Conservation (phyloP, 2,797 vertebrate genomes). For the Manis javanica region DNA sequence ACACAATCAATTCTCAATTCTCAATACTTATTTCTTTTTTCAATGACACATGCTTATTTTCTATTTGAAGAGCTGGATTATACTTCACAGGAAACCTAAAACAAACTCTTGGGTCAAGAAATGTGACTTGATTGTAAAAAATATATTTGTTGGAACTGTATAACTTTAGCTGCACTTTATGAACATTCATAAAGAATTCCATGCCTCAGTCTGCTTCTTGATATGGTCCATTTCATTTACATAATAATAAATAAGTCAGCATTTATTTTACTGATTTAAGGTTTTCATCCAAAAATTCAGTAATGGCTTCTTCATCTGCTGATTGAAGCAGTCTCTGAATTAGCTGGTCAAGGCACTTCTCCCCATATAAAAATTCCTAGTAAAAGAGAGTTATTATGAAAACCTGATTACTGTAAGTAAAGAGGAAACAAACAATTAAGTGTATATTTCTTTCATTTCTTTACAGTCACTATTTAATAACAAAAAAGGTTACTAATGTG, state of each 20-base stretch:
- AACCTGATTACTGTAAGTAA: slow-evolving; percentile 27
- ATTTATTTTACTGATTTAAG: slow-evolving; percentile 78
- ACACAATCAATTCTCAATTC: not conserved
- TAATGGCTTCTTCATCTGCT: slow-evolving; percentile 89
- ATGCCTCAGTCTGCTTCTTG: slow-evolving; percentile 24
- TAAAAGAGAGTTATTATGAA: slow-evolving; percentile 50
- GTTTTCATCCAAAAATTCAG: slow-evolving; percentile 87
- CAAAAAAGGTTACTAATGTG: not conserved
- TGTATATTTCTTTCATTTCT: not conserved
- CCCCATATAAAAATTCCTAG: slow-evolving; percentile 94
- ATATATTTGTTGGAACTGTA: not conserved
- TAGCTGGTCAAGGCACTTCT: slow-evolving; percentile 90
- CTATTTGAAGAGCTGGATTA: not conserved
- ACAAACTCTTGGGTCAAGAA: slow-evolving; percentile 30
- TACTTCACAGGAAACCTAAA: slow-evolving; percentile 38
- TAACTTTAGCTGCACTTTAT: slow-evolving; percentile 22
- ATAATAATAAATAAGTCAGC: slow-evolving; percentile 33
- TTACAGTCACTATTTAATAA: not conserved
- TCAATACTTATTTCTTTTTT: slow-evolving; percentile 45
- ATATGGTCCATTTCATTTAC: slow-evolving; percentile 57
- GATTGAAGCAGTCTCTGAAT: slow-evolving; percentile 89
- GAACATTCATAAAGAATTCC: slow-evolving; percentile 42
- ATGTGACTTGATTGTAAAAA: slow-evolving; percentile 40
- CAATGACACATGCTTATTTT: not conserved
- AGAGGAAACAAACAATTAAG: not conserved